phyloP scores from a whole-genome alignment of 37 sponge, comb jelly and placozoan species.

The Beroe ovata region DNA sequence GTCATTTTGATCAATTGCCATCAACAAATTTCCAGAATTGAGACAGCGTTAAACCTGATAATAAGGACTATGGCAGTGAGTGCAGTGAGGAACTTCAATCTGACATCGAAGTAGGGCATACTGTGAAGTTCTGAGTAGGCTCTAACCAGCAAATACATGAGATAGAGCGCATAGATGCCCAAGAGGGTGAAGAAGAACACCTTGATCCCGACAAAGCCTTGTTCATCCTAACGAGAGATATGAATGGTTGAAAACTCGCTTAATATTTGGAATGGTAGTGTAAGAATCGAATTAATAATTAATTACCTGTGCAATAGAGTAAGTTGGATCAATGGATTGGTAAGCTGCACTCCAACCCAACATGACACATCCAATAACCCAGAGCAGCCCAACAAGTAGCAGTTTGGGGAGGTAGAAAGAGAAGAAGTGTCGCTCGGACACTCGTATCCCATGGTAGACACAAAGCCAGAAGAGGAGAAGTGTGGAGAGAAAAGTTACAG shows the following conservation, averaged over 20 bases:
- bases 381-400: constrained; percentile 36
- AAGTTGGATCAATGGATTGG: constrained; percentile 34
- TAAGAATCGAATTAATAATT: too few species aligned
- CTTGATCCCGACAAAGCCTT: constrained; percentile 36
- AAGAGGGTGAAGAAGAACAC: constrained; percentile 29
- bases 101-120: constrained; percentile 65
- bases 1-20: too few species aligned
- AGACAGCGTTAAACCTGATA: too few species aligned
- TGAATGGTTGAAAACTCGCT: too few species aligned
- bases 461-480: constrained; percentile 62
- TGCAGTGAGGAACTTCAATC: constrained; percentile 47
- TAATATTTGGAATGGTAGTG: too few species aligned
- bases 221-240: constrained; percentile 11
- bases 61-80: constrained; percentile 39
- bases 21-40: too few species aligned
- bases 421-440: constrained; percentile 59
- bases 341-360: constrained; percentile 50
- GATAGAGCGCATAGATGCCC: constrained; percentile 36
- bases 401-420: constrained; percentile 38
- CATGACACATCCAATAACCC: constrained; percentile 58
- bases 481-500: constrained; percentile 44
- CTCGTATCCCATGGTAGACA: constrained; percentile 50
- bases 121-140: constrained; percentile 56
- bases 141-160: constrained; percentile 44
- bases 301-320: constrained; percentile 49